These are phyloP conservation scores for Eublepharis macularius DNA, from an alignment of 2,113 vertebrate species.

Conservation along the genomic window DNA sequence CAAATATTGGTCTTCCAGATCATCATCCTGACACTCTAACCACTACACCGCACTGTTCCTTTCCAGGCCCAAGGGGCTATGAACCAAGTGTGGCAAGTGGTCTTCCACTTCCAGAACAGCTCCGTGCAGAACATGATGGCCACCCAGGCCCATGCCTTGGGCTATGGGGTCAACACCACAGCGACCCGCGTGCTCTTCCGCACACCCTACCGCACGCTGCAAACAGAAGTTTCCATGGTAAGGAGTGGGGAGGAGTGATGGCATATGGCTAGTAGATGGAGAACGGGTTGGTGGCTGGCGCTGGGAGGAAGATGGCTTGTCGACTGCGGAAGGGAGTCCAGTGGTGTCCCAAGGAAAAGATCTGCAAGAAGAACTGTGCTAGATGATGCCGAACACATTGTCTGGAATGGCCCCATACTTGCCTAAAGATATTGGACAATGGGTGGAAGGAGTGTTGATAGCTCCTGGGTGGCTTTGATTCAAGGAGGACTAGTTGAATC, in stretches of 20 bases:
- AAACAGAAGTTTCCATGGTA: constrained; percentile 22
- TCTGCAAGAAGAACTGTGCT: too few relatives aligned
- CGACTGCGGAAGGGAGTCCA: too few relatives aligned
- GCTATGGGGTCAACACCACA: constrained; percentile 45
- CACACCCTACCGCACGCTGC: constrained; percentile 32
- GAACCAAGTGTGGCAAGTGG: constrained; percentile 38
- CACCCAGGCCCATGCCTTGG: background rate
- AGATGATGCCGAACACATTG: too few relatives aligned
- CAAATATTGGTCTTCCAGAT: too few relatives aligned
- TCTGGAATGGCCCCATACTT: background rate
- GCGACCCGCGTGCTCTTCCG: constrained; percentile 47
- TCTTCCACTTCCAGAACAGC: constrained; percentile 23
- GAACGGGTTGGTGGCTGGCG: background rate
- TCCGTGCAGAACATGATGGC: constrained; percentile 1
- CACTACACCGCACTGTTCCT: too few relatives aligned
- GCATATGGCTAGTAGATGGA: background rate
- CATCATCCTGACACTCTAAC: too few relatives aligned
- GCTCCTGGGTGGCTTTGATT: background rate
- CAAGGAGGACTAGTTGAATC: too few relatives aligned
- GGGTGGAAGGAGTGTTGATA: background rate
- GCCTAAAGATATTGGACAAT: background rate
- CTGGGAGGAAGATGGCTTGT: background rate
- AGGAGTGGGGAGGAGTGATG: background rate
- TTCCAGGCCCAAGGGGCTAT: constrained; percentile 7
- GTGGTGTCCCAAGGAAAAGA: too few relatives aligned